Evolutionary conservation across 2,888 invertebrate species (phyloP).

Genomic region (Ptilodon capucinus): DNA sequence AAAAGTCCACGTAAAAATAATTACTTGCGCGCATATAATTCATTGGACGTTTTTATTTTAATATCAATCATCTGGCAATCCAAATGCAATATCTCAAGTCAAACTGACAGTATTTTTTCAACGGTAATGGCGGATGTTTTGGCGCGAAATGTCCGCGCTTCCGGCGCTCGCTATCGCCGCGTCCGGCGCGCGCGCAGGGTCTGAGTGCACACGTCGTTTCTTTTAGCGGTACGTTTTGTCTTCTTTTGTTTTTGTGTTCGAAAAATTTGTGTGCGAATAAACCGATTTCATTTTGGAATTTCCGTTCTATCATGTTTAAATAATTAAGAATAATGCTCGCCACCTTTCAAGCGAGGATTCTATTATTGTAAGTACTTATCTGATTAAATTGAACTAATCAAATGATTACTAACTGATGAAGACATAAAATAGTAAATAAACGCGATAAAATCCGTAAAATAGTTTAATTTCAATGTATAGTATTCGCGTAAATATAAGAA

Average conservation of each 20-base stretch:
- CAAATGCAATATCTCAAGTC: constrained; percentile 32
- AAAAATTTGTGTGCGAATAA: not conserved
- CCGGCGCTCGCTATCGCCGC: constrained; percentile 54
- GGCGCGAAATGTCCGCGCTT: constrained; percentile 53
- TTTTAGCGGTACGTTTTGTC: constrained; percentile 34
- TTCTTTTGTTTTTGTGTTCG: constrained; percentile 28
- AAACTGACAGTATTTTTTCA: constrained; percentile 55
- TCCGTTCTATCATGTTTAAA: not conserved
- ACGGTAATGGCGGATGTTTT: constrained; percentile 51
- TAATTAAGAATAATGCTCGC: not conserved
- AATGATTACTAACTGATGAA: no score
- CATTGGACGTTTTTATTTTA: constrained; percentile 30
- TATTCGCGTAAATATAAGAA: no score
- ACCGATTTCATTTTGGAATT: not conserved
- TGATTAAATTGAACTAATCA: no score
- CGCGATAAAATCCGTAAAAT: no score
- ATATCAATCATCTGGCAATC: constrained; percentile 31
- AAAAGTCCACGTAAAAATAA: constrained; percentile 15
- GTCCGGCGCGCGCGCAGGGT: constrained; percentile 47
- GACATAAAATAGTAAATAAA: no score
- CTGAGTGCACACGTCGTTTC: constrained; percentile 28
- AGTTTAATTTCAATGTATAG: no score
- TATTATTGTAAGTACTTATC: no score
- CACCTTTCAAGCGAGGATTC: no score
- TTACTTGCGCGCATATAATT: constrained; percentile 12